A percentile compares a stretch with the other conserved stretches of the same genome.
Conservation (phyloP, 2,888 invertebrate genomes). For the Caenorhabditis virilis region DNA sequence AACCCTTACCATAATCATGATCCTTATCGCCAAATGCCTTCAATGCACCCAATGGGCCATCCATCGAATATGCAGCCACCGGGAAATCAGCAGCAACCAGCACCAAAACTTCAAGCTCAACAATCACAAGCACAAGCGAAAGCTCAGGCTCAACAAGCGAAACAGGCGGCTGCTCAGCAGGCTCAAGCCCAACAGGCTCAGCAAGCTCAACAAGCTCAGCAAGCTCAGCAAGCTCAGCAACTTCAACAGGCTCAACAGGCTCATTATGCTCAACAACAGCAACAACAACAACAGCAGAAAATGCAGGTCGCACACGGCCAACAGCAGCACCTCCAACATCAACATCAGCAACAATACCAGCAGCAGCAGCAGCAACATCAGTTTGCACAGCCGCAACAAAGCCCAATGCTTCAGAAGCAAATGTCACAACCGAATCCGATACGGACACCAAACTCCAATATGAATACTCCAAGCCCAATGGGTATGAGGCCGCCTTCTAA, state of each 20-base stretch:
- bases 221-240: neutral
- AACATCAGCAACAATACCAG: neutral
- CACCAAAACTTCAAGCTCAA: neutral
- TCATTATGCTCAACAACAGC: neutral
- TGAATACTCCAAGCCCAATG: conserved; percentile 1
- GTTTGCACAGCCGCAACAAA: neutral
- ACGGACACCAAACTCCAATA: neutral
- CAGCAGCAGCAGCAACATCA: neutral
- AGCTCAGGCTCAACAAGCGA: neutral
- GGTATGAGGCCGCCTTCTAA: conserved; percentile 1
- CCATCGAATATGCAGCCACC: neutral
- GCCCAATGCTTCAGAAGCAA: neutral
- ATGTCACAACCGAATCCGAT: neutral
- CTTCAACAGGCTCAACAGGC: neutral
- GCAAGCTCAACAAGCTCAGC: neutral
- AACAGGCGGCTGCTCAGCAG: neutral
- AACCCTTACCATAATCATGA: no score
- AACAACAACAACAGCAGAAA: neutral
- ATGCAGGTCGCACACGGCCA: neutral
- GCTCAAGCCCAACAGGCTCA: neutral
- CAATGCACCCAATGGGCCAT: neutral
- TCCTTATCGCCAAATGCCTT: neutral
- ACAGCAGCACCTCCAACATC: neutral
- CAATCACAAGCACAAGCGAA: neutral
- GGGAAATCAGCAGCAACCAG: neutral